Percentiles rank a stretch among this genome's conserved stretches.
These are phyloP conservation scores for Limanda limanda DNA, from an alignment of 2,113 vertebrate genomes.

Conservation along the genomic window DNA sequence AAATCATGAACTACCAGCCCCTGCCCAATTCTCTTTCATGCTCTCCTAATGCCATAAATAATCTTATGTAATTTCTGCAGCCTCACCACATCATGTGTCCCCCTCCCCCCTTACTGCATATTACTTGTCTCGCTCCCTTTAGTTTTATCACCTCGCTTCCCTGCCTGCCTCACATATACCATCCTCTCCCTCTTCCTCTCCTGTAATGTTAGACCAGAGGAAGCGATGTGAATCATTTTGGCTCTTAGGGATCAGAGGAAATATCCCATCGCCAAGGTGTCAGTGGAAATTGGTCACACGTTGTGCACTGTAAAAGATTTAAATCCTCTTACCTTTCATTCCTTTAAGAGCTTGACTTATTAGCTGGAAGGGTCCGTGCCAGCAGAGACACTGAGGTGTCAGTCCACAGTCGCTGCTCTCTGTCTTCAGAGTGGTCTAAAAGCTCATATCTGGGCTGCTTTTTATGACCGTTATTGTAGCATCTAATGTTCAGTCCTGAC, in stretches of 20 bases:
- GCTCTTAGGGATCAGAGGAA: conserved; percentile 44
- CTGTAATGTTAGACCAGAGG: conserved; percentile 27
- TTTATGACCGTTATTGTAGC: conserved; percentile 19
- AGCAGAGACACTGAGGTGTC: conserved; percentile 3
- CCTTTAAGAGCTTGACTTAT: conserved; percentile 45
- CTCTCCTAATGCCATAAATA: conserved; percentile 61
- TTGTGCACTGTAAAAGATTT: conserved; percentile 17
- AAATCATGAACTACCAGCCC: conserved; percentile 17
- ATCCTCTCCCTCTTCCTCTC: conserved; percentile 17
- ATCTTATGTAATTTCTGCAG: conserved; percentile 52
- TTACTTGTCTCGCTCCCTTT: conserved; percentile 30
- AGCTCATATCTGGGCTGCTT: conserved; percentile 7
- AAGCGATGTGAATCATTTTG: conserved; percentile 31
- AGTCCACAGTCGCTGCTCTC: background rate
- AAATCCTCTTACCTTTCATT: conserved; percentile 49
- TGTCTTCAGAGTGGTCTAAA: conserved; percentile 1
- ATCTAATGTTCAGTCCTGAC: conserved; percentile 32
- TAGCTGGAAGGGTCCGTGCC: conserved; percentile 22
- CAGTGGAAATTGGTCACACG: conserved; percentile 45
- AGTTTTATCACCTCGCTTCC: conserved; percentile 54
- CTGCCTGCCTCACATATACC: conserved; percentile 15
- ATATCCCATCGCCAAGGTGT: conserved; percentile 33
- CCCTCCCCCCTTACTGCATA: conserved; percentile 28
- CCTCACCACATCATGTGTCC: conserved; percentile 23
- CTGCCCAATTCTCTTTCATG: conserved; percentile 47